Conservation (phyloP, 2,797 vertebrate species). For the Euphonia xanthogaster region DNA sequence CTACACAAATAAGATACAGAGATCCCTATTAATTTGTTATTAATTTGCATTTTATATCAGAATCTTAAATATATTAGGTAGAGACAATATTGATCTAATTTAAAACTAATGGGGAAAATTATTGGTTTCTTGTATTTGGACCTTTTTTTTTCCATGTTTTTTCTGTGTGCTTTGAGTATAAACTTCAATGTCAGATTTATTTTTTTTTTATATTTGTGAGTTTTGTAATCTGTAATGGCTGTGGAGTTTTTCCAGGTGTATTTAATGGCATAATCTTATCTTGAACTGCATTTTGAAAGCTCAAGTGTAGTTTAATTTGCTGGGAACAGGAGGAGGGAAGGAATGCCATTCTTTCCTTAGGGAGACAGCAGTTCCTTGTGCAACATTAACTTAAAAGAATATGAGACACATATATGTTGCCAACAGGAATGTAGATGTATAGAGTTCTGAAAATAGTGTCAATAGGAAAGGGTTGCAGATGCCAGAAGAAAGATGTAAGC, state of each 20-base stretch:
- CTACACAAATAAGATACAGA: background rate
- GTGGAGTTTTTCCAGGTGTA: slow-evolving; percentile 4
- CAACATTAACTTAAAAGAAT: slow-evolving; percentile 44
- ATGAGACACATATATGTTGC: background rate
- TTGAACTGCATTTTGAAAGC: slow-evolving; percentile 18
- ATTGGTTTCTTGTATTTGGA: background rate
- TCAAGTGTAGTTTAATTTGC: background rate
- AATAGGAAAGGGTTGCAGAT: background rate
- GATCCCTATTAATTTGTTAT: background rate
- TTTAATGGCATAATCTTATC: slow-evolving; percentile 30
- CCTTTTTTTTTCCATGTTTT: background rate
- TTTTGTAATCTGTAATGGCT: background rate
- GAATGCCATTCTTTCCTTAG: slow-evolving; percentile 29
- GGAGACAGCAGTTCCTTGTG: background rate
- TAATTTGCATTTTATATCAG: background rate
- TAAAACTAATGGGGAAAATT: background rate
- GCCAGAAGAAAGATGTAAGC: slow-evolving; percentile 45
- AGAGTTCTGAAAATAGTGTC: slow-evolving; percentile 52
- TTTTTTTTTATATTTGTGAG: background rate
- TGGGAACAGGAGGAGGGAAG: background rate
- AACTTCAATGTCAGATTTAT: background rate
- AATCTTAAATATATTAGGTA: background rate
- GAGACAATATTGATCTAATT: background rate
- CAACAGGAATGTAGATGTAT: slow-evolving; percentile 1
- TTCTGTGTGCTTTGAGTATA: background rate